Evolutionary conservation across 1,140 invertebrate genomes (phyloP), one percentile per base, ranked within the genome.

Genomic region (Drosophila aff.): DNA sequence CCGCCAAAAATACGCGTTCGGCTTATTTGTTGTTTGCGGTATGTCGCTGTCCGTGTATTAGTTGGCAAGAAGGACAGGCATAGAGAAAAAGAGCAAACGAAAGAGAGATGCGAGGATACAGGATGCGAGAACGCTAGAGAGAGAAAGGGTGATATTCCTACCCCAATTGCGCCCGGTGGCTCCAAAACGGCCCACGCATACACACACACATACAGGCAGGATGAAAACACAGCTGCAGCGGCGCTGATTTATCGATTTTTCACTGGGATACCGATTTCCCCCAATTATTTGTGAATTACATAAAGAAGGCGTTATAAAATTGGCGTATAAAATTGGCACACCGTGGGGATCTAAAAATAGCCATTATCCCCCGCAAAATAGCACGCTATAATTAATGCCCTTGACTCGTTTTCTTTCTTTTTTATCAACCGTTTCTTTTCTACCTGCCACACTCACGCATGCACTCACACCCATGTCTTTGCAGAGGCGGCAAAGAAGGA

Each of bases 231-330:
- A 87, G 81, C 74, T 87, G 84, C 85, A 89, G 85, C 85, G 77
- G 85, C 85, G 85, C 85, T 87, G 84, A 87, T 87, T 89, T 89
- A 89, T 89, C 61, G 85, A 89, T 89, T 89, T 89, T 89, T 85
- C 85, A 68, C 81, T 63, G 47, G 71, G 38, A 50, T 66, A 66
- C 38, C 28, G n/a, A 33, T 71, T 71, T 63, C 49, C 59, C 41
- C 41, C 58, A 46, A 23, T 21, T 43, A 64, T 85, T 75, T 18
- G 59, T 40, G 68, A 84, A 81, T 87, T 87, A 87, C 63, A 87
- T 87, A 87, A 87, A 87, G 68, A 47, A n/a, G 23, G 65, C 33
- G 59, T 23, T 36, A 38, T 55, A 53, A 50, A 31, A 44, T 57
- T 26, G n/a, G 41, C 13, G 15, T 16, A 68, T 33, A 23, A 61